phyloP scores from a whole-genome alignment of 2,888 invertebrate species.

The Micoletzkya japonica region DNA sequence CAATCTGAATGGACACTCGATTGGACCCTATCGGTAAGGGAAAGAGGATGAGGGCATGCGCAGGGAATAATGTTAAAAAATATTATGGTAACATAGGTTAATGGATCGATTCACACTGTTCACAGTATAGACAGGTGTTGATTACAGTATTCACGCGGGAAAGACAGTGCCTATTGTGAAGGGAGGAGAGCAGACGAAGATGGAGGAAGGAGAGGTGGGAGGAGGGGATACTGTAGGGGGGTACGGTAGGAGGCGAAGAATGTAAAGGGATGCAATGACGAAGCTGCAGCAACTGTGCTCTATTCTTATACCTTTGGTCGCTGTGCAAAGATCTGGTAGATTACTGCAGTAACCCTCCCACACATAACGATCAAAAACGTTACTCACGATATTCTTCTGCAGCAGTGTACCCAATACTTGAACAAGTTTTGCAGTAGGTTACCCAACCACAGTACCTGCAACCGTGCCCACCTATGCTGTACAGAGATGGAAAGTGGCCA shows the following conservation, averaged over 20 bases:
- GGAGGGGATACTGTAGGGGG: conserved; percentile 14
- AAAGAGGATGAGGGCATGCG: neutral
- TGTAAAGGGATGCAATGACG: no score
- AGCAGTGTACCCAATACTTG: no score
- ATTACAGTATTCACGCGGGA: conserved; percentile 75
- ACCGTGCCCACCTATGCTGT: no score
- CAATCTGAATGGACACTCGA: conserved; percentile 98
- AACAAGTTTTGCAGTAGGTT: no score
- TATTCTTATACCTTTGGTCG: neutral
- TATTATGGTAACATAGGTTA: no score
- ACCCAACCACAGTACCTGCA: no score
- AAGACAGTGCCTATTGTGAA: conserved; percentile 99
- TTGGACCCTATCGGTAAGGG: conserved; percentile 81
- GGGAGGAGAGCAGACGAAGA: conserved; percentile 92
- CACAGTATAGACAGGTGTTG: neutral
- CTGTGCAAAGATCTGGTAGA: neutral
- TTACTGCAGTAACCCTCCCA: no score
- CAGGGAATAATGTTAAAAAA: neutral
- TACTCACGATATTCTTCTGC: no score
- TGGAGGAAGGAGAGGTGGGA: conserved; percentile 74
- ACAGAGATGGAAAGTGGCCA: no score
- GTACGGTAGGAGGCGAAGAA: neutral
- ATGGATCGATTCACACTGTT: neutral
- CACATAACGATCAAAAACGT: no score
- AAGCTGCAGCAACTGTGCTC: neutral